Conservation (phyloP, 2,113 vertebrate species). For the Etheostoma cragini region DNA sequence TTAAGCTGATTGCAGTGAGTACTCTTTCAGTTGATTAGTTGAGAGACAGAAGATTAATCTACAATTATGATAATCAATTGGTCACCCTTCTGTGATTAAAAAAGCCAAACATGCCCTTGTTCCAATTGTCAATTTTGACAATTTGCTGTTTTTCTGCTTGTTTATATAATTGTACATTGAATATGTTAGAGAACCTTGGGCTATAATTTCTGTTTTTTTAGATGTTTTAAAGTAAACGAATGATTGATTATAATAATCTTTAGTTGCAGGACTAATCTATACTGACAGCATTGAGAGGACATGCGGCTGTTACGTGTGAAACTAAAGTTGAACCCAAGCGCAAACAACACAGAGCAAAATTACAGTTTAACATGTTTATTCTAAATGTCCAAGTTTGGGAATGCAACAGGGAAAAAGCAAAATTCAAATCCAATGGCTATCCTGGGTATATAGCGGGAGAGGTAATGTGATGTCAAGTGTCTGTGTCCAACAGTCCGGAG, state of each 20-base stretch:
- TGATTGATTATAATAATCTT: not conserved
- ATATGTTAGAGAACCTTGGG: not conserved
- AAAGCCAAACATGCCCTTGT: not conserved
- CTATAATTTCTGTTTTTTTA: not conserved
- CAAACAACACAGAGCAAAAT: too few relatives aligned
- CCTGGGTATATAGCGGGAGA: too few relatives aligned
- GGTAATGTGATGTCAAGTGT: too few relatives aligned
- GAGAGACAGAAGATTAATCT: not conserved
- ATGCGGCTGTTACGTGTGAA: not conserved
- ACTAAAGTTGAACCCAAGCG: too few relatives aligned
- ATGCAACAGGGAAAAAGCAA: too few relatives aligned
- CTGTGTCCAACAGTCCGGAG: too few relatives aligned
- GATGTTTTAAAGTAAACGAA: not conserved
- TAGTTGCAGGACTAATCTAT: not conserved
- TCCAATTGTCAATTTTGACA: not conserved
- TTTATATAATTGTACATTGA: not conserved
- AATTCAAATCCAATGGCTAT: too few relatives aligned
- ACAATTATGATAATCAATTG: not conserved
- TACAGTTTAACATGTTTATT: too few relatives aligned
- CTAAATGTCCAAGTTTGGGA: too few relatives aligned
- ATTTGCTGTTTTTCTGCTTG: not conserved
- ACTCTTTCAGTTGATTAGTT: not conserved
- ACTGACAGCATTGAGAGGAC: conserved; percentile 8
- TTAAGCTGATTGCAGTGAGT: not conserved
- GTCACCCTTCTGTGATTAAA: not conserved